A percentile compares a stretch with the other conserved stretches of the same genome.
These are phyloP conservation scores for Antrozous pallidus DNA, from an alignment of 2,797 vertebrate genomes.

Conservation along the genomic window DNA sequence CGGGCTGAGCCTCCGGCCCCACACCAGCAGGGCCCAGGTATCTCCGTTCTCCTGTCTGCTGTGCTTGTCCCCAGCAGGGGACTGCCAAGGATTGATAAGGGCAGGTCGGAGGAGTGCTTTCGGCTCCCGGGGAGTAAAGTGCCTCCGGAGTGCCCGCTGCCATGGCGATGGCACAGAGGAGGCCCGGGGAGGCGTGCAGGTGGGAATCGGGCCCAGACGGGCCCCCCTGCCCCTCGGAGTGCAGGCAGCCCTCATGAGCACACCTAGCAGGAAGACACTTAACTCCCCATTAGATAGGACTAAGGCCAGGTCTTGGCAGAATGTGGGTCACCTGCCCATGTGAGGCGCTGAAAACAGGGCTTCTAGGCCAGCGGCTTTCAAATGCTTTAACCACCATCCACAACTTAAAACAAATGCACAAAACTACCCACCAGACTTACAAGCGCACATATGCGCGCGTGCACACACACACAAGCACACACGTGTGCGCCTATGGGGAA, in stretches of 20 bases:
- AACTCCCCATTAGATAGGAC: background rate
- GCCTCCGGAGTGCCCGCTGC: background rate
- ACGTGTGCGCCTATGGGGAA: fast-evolving
- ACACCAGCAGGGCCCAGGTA: background rate
- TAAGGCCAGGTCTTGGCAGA: background rate
- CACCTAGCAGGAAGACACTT: background rate
- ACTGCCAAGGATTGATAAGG: conserved; percentile 40
- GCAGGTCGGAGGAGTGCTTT: conserved; percentile 29
- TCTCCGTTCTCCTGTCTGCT: conserved; percentile 11
- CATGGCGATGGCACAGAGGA: fast-evolving
- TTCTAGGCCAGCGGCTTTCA: background rate
- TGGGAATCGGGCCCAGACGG: background rate
- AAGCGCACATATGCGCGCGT: background rate
- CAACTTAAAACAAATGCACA: background rate
- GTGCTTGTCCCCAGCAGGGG: background rate
- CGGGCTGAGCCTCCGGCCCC: background rate
- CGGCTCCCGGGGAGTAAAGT: conserved; percentile 44
- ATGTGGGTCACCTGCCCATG: background rate
- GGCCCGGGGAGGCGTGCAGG: background rate
- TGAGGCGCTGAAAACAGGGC: background rate
- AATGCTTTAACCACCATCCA: background rate
- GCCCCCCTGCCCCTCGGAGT: background rate
- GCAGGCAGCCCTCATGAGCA: background rate
- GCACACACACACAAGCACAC: background rate
- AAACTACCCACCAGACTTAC: background rate